These are phyloP conservation scores for Hirundichthys speculiger DNA, from an alignment of 2,113 vertebrate genomes.

Conservation along the genomic window DNA sequence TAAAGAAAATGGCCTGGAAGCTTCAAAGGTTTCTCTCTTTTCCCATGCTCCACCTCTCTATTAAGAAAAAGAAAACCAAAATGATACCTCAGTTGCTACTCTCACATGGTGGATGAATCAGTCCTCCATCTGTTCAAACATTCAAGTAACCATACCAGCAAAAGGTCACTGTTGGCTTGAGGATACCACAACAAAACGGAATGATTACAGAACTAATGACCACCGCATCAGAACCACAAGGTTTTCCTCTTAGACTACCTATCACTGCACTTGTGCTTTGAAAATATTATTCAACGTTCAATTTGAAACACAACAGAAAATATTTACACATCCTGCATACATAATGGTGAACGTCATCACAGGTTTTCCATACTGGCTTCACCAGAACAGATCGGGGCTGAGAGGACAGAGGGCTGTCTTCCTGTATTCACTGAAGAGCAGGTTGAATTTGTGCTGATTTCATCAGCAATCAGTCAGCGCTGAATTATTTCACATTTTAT, in stretches of 20 bases:
- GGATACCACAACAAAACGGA: no score
- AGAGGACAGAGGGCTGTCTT: conserved; percentile 11
- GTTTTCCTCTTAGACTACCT: not conserved
- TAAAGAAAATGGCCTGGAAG: conserved; percentile 1
- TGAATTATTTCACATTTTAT: conserved; percentile 1
- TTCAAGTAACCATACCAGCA: not conserved
- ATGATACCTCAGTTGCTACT: not conserved
- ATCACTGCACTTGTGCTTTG: not conserved
- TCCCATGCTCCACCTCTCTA: not conserved
- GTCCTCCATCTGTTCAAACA: not conserved
- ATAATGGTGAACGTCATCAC: not conserved
- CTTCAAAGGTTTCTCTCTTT: not conserved
- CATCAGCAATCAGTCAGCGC: not conserved
- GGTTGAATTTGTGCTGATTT: conserved; percentile 14
- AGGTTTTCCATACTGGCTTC: conserved; percentile 17
- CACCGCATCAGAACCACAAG: no score
- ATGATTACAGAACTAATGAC: not conserved
- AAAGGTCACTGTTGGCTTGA: no score
- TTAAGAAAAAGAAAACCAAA: not conserved
- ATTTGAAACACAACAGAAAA: no score
- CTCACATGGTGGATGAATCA: not conserved
- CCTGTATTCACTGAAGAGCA: not conserved
- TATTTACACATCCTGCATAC: not conserved
- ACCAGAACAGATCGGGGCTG: not conserved
- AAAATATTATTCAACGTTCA: no score